Evolutionary conservation across 2,113 vertebrate genomes (phyloP).

Genomic region (Sorex fumeus): DNA sequence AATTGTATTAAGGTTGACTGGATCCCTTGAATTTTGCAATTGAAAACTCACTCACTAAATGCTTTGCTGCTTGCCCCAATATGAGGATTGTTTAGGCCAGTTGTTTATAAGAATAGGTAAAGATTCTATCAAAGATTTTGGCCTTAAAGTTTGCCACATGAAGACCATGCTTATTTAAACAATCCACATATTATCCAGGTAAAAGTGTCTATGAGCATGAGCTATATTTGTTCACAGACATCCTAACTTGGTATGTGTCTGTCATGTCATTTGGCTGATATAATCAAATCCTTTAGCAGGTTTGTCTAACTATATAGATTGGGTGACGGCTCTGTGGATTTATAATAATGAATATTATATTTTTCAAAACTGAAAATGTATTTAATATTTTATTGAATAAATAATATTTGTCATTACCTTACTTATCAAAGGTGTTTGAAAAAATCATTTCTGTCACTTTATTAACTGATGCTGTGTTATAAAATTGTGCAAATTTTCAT

Average conservation of each 20-base stretch:
- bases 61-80: not conserved
- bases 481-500: not conserved
- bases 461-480: not conserved
- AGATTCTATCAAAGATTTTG: no score
- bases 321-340: constrained; percentile 44
- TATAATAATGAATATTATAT: constrained; percentile 23
- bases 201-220: not conserved
- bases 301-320: constrained; percentile 47
- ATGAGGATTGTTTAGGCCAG: not conserved
- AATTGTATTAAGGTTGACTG: not conserved
- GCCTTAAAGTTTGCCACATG: not conserved
- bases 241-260: constrained; percentile 16
- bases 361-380: constrained; percentile 56
- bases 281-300: constrained; percentile 34
- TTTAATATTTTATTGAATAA: constrained; percentile 57
- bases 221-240: not conserved
- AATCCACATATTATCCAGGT: not conserved
- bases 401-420: constrained; percentile 61
- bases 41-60: constrained; percentile 15
- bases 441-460: constrained; percentile 60
- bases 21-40: not conserved
- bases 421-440: constrained; percentile 58
- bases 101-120: not conserved
- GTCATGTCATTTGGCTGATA: not conserved
- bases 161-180: not conserved